phyloP scores from a whole-genome alignment of 2,797 vertebrate genomes.

The Alcedo atthis region DNA sequence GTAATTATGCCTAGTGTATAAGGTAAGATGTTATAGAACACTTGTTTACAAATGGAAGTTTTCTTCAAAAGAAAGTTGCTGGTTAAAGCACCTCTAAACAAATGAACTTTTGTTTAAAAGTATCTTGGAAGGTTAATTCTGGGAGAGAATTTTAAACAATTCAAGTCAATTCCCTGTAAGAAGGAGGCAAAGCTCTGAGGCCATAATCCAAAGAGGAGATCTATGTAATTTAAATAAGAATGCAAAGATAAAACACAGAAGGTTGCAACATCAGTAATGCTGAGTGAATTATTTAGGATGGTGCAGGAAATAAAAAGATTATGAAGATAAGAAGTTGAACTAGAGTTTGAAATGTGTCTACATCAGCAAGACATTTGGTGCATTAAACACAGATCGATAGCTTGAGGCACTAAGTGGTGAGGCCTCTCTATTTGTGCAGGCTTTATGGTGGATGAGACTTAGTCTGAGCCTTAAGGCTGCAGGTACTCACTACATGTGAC shows the following conservation, averaged over 20 bases:
- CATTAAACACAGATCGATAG: slow-evolving; percentile 25
- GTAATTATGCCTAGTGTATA: background rate
- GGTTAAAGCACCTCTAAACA: background rate
- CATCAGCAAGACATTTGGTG: slow-evolving; percentile 5
- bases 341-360: background rate
- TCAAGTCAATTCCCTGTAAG: background rate
- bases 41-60: background rate
- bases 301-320: background rate
- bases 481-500: background rate
- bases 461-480: background rate
- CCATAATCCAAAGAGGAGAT: background rate
- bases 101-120: background rate
- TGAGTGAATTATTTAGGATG: slow-evolving; percentile 30
- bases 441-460: background rate
- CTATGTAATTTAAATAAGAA: background rate
- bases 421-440: background rate
- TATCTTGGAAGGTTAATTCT: background rate
- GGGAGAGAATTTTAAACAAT: background rate
- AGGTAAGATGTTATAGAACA: background rate
- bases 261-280: background rate
- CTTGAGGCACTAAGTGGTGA: background rate
- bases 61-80: background rate
- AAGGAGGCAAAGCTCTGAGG: background rate
- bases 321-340: background rate
- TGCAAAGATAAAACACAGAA: background rate